Conservation (phyloP, 2,113 vertebrate species). For the Corvus hawaiiensis region DNA sequence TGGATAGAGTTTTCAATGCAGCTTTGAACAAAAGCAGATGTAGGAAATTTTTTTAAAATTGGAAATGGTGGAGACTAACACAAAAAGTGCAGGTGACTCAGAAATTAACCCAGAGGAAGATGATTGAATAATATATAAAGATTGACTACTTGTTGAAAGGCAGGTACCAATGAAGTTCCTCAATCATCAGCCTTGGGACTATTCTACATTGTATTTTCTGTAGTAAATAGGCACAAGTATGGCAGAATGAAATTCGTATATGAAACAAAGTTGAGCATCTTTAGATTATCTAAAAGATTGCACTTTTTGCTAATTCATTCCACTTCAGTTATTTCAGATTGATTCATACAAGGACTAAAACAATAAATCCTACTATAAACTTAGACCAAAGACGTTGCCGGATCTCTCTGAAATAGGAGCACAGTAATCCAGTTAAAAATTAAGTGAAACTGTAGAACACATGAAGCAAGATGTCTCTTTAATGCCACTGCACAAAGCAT, state of each 20-base stretch:
- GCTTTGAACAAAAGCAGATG: background rate
- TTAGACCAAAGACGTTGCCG: background rate
- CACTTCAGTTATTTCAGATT: background rate
- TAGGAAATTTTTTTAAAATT: background rate
- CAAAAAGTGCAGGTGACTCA: background rate
- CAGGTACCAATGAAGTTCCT: background rate
- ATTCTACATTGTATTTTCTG: background rate
- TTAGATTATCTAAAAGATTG: background rate
- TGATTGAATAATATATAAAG: background rate
- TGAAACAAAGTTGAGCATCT: background rate
- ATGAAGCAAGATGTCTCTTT: background rate
- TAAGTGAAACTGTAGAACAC: background rate
- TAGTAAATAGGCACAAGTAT: background rate
- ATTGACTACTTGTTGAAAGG: background rate
- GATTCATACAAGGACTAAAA: background rate
- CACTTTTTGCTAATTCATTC: background rate
- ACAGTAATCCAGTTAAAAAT: background rate
- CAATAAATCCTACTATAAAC: background rate
- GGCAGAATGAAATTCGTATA: background rate
- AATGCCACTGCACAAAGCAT: background rate
- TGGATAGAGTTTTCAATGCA: background rate
- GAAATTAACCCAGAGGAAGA: background rate
- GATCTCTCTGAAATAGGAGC: background rate
- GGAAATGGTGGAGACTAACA: background rate
- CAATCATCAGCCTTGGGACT: background rate